Base-by-base conservation (phyloP, 92 coral and sea anemone species). In the Epizoanthus scotinus region DNA sequence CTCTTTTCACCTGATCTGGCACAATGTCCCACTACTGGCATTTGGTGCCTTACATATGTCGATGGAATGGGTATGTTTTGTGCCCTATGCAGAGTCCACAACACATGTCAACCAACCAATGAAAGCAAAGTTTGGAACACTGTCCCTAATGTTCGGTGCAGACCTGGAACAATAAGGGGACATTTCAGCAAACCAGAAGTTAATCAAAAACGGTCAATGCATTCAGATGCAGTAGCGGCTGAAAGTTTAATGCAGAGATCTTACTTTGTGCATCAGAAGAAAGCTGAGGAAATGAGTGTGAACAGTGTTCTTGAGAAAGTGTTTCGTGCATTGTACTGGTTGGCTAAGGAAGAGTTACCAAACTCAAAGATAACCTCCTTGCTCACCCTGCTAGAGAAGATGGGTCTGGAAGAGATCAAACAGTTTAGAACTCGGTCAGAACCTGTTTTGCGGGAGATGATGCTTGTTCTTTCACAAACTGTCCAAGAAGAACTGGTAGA, bases 261-360 rank as follows among this genome's bases (percentile, higher is more conserved):
- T 40, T 77, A 54, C 82, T 77, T 55, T 77, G 82, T 77, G 25
- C 63, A 63, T n/a, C 63, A 19, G 56, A 22, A 77, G 66, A 26
- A 77, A 59, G 66, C 42, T 58, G 66, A 66, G 52, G 82, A 57
- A 77, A 77, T 29, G 34, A 19, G 49, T 55, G 52, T 58, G 53
- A 77, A 77, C 67, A 77, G 67, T 66, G 66, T 44, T 31, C 29
- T 58, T 47, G 44, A 58, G 20, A 66, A 63, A 77, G 82, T 77
- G 25, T 77, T 77, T 66, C 63, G 50, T 40, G 82, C 82, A 38
- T 47, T 77, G 66, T 77, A 58, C 54, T 77, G 70, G 82, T 10
- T 77, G 49, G 82, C 67, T 49, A 77, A 77, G 70, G 82, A 77
- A 77, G 82, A 77, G 66, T 63, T 77, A 66, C 67, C 82, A 58